These are phyloP conservation scores for Ceratitis capitata DNA, from an alignment of 1,140 invertebrate genomes.

Conservation along the genomic window DNA sequence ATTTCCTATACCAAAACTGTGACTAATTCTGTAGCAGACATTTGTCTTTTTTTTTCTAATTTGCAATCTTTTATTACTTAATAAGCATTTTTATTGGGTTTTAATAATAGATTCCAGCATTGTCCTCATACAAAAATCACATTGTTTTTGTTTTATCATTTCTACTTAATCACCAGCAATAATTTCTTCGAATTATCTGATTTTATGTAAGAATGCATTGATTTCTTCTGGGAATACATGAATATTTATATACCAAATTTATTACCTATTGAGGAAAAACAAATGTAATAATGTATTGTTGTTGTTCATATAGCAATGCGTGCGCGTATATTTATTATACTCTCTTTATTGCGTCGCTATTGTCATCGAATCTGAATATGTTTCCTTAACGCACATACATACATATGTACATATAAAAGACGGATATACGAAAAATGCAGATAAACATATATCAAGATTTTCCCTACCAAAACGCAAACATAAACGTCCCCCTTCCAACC, in stretches of 20 bases:
- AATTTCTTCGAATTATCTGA: not conserved
- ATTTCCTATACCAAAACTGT: too few relatives aligned
- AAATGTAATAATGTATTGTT: not conserved
- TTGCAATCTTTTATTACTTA: not conserved
- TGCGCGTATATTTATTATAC: not conserved
- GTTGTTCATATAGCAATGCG: too few relatives aligned
- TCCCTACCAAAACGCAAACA: not conserved
- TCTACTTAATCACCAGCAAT: not conserved
- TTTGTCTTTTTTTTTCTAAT: too few relatives aligned
- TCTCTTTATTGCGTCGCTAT: not conserved
- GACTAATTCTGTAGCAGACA: too few relatives aligned
- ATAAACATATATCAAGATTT: not conserved
- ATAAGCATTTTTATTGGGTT: not conserved
- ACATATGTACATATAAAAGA: not conserved
- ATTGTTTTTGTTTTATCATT: not conserved
- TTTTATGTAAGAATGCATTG: not conserved
- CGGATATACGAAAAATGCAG: not conserved
- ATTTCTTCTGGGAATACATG: not conserved
- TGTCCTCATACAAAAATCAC: too few relatives aligned
- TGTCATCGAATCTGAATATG: not conserved
- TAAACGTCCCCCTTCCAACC: not conserved
- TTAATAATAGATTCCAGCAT: not conserved
- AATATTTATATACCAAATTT: not conserved
- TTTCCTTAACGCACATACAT: not conserved
- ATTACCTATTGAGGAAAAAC: not conserved